Evolutionary conservation across 2,888 invertebrate species (phyloP), one percentile per base, ranked within the genome.

Genomic region (Syrphus vitripennis): DNA sequence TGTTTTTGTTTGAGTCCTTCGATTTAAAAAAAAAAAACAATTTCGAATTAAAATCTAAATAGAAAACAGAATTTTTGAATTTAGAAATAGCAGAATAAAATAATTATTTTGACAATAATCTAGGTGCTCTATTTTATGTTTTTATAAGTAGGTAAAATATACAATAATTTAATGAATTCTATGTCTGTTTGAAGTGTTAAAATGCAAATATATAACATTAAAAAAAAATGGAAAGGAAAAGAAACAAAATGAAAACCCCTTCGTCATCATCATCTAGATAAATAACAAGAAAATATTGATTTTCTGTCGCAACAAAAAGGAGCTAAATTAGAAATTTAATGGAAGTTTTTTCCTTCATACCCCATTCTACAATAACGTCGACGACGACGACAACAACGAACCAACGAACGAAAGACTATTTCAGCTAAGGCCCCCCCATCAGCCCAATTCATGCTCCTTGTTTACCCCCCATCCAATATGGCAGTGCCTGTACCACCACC

Each of bases 321-420:
- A 86, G 86, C 86, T 82, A 86, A 86, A 86, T 86, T 86, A 86
- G 86, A 86, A 86, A 86, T 86, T 86, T 86, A 86, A 86, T 86
- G 86, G 82, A 86, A 65, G 48, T 50, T 71, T 71, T 57, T 71
- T 71, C 14, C 59, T 26, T 19, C 69, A 50, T 42, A 29, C 29
- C 72, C 77, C 78, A 42, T 65, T 50, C 71, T 19, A 61, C 48
- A 14, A 77, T 24, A 45, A n/a, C n/a, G n/a, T n/a, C n/a, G n/a
- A n/a, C 29, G 55, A 45, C 31, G 29, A 19, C 26, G 10, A 40
- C 37, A n/a, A 21, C 63, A 14, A 29, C 45, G 29, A 26, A 9
- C 29, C 3, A 29, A 3, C 29, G 34, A 34, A 34, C 29, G 26
- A 24, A 57, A n/a, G 37, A 37, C 65, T 55, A 55, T 70, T 61